Base-by-base conservation (phyloP, 53 echinoderm and acorn worm genomes). In the Crossaster papposus region DNA sequence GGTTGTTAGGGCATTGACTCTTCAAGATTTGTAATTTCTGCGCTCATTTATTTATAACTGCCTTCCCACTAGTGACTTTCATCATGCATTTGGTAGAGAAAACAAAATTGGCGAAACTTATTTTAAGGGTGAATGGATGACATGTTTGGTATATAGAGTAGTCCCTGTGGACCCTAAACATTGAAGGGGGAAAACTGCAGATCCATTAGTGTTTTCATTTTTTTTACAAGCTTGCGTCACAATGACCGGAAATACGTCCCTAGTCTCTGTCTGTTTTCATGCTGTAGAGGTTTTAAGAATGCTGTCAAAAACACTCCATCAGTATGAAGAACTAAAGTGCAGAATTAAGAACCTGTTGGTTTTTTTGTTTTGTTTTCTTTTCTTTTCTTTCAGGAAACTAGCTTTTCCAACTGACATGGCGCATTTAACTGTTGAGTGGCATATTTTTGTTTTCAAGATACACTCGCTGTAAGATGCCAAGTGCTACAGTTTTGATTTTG, bases 221-320 rank as follows among this genome's bases (percentile, higher is more conserved):
- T 68, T 70, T 63, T 11, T n/a, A 12, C 24, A 50, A 50, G 35
- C 30, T 26, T 20, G 15, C 68, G 34, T 82, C 82, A 65, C 65
- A 68, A 64, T 82, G 82, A 35, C 44, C 26, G 65, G 53, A 36
- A 37, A n/a, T 22, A 68, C 18, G 10, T 82, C 68, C 81, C 82
- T 65, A 36, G 26, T n/a, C n/a, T 64, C 51, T 28, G 65, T 34
- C 29, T 63, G 32, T 81, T 31, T 26, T 33, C 23, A 55, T 33
- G 62, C 79, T 30, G 9, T 64, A 10, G n/a, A 81, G 58, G 30
- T 0, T 23, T 18, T n/a, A 22, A 10, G 81, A 22, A 33, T 15
- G n/a, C 33, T 17, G n/a, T 23, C 10, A 52, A 81, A 9, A 52
- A 22, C 22, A 23, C 22, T 29, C 22, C 3, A 28, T 24, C 32